Base-by-base conservation (phyloP, 2,888 invertebrate species). In the Synergus umbraculus region DNA sequence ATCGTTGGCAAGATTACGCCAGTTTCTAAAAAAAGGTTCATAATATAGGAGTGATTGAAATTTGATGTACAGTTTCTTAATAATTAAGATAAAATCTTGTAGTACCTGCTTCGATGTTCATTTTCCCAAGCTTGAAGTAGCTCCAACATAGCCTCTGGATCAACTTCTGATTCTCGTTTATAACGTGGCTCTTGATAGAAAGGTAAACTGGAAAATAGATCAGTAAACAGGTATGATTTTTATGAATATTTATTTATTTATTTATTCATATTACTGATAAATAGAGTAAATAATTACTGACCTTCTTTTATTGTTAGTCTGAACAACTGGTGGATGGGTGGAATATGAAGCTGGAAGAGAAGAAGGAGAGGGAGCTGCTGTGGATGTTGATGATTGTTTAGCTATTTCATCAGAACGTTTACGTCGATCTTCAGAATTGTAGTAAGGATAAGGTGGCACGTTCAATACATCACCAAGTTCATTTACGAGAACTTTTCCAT, bases 81-180 rank as follows among this genome's bases (percentile, higher is more conserved):
- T 29, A 29, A 64, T 64, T 37, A 22, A 13, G n/a, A 7, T 64
- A 76, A 77, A 82, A 78, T 85, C 78, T 63, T 87, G 87, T 87
- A 89, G 65, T 90, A 54, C 54, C 54, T 54, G 54, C 7, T 91
- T 18, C 89, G 89, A 44, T 90, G 90, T 60, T 91, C 90, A 77
- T 90, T 90, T 83, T 92, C 92, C 91, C 90, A 90, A 43, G 92
- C 86, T 0, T 91, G 88, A n/a, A 92, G 85, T 4, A 92, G 87
- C 12, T 92, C 88, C 54, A 91, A 80, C n/a, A 92, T 86, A 66
- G 92, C 92, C 63, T 92, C 91, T 3, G 92, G 91, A 80, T 92
- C 90, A 49, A 90, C 79, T 43, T 90, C 89, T 76, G 85, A 76
- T 77, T 90, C 92, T 9, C 92, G 89, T 84, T 92, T 92, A 83